Evolutionary conservation across 2,888 invertebrate genomes (phyloP).

Genomic region (Cantharis rufa): DNA sequence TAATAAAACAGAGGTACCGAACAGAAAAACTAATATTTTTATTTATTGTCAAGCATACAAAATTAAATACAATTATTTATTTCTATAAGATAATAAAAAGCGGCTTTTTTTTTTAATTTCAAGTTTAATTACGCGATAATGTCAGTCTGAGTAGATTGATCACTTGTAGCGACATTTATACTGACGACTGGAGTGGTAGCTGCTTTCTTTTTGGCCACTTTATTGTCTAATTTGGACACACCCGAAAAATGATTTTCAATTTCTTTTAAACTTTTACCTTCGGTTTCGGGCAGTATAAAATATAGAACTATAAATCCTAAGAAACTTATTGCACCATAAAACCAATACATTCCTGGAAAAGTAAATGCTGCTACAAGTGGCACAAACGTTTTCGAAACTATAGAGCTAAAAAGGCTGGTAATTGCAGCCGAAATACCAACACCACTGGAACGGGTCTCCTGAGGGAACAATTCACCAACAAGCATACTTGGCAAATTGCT

Average conservation of each 20-base stretch:
- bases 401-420: conserved; percentile 76
- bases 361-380: conserved; percentile 66
- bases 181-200: conserved; percentile 32
- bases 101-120: no score
- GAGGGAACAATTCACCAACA: conserved; percentile 76
- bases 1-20: not conserved
- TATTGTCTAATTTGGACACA: conserved; percentile 57
- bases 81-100: not conserved
- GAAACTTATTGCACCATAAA: conserved; percentile 68
- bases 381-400: conserved; percentile 75
- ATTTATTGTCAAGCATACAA: not conserved
- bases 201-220: conserved; percentile 47
- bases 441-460: conserved; percentile 70
- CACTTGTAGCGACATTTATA: not conserved
- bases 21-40: not conserved
- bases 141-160: not conserved
- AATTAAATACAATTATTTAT: not conserved
- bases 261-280: conserved; percentile 73
- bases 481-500: conserved; percentile 79
- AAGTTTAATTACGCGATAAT: no score
- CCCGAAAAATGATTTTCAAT: conserved; percentile 74
- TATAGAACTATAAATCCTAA: conserved; percentile 68
- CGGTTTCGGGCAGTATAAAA: conserved; percentile 79
- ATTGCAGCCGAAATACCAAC: conserved; percentile 74
- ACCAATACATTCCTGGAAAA: conserved; percentile 73